Percentiles rank a stretch among this genome's conserved stretches.
Conservation (phyloP, 1,140 invertebrate genomes). For the Eumeta japonica region DNA sequence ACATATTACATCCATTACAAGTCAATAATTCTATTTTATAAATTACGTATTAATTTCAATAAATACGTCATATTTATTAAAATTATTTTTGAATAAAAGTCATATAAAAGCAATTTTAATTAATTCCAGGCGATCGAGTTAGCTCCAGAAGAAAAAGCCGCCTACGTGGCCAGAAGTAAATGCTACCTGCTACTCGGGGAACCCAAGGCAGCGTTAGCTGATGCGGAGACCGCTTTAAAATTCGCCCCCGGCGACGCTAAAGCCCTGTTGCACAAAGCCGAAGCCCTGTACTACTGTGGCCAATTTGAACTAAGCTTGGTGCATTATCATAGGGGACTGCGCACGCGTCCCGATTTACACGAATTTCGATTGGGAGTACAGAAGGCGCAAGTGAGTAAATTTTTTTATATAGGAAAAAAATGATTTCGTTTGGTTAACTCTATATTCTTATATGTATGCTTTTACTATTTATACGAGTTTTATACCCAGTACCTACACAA, state of each 20-base stretch:
- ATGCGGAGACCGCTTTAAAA: constrained; percentile 78
- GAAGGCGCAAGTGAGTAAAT: constrained; percentile 72
- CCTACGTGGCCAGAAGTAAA: constrained; percentile 83
- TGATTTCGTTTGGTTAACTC: too few relatives aligned
- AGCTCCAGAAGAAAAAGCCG: constrained; percentile 80
- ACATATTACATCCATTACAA: too few relatives aligned
- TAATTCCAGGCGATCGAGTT: constrained; percentile 85
- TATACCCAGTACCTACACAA: too few relatives aligned
- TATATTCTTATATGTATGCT: too few relatives aligned
- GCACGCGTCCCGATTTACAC: constrained; percentile 80
- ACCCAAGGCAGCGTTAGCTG: constrained; percentile 76
- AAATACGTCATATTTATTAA: too few relatives aligned
- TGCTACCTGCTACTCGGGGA: constrained; percentile 88
- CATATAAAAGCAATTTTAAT: too few relatives aligned
- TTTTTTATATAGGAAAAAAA: too few relatives aligned
- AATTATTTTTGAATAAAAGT: too few relatives aligned
- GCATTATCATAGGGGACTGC: constrained; percentile 84
- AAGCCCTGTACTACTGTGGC: constrained; percentile 87
- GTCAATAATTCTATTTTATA: too few relatives aligned
- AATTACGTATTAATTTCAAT: too few relatives aligned
- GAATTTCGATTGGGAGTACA: constrained; percentile 88
- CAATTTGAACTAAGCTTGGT: constrained; percentile 92
- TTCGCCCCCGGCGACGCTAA: constrained; percentile 77
- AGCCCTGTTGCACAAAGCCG: constrained; percentile 89
- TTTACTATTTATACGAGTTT: too few relatives aligned